phyloP scores from a whole-genome alignment of 2,797 vertebrate species.

The Esox masquinongy region DNA sequence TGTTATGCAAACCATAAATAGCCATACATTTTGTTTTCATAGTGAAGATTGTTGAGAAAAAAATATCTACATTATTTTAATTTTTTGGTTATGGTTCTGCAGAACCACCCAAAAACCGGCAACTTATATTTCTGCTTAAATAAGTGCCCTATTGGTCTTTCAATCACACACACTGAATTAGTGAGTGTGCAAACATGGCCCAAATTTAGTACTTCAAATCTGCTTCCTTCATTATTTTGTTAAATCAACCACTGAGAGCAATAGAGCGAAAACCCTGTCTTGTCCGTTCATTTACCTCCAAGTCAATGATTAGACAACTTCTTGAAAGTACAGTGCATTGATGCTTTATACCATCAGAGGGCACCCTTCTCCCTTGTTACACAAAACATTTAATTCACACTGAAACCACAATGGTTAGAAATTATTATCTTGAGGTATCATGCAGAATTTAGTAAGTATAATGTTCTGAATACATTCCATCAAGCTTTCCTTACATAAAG shows the following conservation, averaged over 20 bases:
- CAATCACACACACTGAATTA: neutral
- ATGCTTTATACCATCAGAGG: neutral
- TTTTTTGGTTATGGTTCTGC: no score
- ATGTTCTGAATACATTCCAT: no score
- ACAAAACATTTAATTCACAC: neutral
- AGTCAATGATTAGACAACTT: neutral
- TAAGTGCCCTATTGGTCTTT: neutral
- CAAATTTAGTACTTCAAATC: neutral
- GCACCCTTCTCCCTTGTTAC: neutral
- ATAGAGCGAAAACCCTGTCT: neutral
- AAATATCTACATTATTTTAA: no score
- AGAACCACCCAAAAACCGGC: no score
- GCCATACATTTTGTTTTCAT: neutral
- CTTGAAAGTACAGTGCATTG: neutral
- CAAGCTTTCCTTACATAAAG: no score
- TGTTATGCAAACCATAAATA: neutral
- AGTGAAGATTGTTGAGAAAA: neutral
- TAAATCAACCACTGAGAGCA: neutral
- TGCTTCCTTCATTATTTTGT: neutral
- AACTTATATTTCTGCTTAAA: neutral
- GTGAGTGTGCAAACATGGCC: no score
- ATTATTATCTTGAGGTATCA: neutral
- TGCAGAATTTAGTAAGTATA: no score
- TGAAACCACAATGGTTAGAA: neutral
- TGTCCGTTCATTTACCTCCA: neutral